Evolutionary conservation across 2,113 vertebrate genomes (phyloP), one percentile per base, ranked within the genome.

Genomic region (Columba livia): DNA sequence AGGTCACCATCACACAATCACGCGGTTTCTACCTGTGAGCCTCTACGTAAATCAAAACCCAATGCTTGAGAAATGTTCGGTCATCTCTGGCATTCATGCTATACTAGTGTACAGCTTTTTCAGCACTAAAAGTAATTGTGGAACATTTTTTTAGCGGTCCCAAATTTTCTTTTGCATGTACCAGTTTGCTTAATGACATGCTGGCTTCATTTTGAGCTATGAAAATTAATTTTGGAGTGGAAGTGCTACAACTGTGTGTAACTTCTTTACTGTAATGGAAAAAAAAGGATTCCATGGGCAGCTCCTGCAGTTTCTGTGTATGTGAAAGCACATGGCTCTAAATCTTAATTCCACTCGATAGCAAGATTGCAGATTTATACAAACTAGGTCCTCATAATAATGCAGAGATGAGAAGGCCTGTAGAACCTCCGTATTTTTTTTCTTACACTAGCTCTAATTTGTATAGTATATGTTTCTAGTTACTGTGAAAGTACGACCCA

Each of bases 81-180:
- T 21, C 3, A 0, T 29, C 11, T 75, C 40, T 50, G 34, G 44
- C 13, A 42, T 10, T 61, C 60, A 2, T 13, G 18, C 74, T 96
- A 10, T 18, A 26, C 25, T 74, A 66, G 20, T 5, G 4, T 72
- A 19, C 18, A 8, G 40, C 69, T 93, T 88, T 85, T 94, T 91
- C 56, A 75, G 10, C 21, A 31, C 51, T 54, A 54, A 87, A 80
- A 92, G 58, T 38, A 78, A 38, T 19, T 28, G 7, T 42, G 75
- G 38, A 66, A 29, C 10, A 11, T 71, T 79, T 89, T 81, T 61
- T 26, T 56, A 66, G 5, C 60, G 84, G 53, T 48, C 10, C 3
- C 14, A 54, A 61, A 77, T 77, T 85, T 95, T 91, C 60, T 93
- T 86, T 89, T 67, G 50, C 40, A 79, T 44, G 20, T 65, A 89